Evolutionary conservation across 2,888 invertebrate genomes (phyloP).

Genomic region (Resseliella maxima): DNA sequence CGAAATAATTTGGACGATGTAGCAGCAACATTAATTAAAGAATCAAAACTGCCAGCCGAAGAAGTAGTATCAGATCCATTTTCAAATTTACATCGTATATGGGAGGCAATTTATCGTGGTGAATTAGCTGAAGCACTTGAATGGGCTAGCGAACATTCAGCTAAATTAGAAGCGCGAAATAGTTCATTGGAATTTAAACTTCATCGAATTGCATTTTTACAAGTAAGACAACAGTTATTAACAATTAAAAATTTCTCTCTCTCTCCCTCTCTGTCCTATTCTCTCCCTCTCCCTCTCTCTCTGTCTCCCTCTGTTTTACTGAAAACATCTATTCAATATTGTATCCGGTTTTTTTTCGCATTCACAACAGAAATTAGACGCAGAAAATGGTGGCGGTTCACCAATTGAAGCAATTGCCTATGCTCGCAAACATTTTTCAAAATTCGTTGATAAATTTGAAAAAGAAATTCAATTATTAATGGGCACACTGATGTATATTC

Average conservation of each 20-base stretch:
- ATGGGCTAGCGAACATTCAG: slow-evolving; percentile 85
- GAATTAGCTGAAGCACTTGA: slow-evolving; percentile 86
- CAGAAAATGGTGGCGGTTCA: slow-evolving; percentile 67
- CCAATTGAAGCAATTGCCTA: slow-evolving; percentile 89
- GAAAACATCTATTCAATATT: no score
- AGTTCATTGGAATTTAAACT: slow-evolving; percentile 83
- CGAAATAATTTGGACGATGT: slow-evolving; percentile 94
- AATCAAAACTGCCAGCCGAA: slow-evolving; percentile 54
- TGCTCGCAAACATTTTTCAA: slow-evolving; percentile 85
- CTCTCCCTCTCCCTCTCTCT: no score
- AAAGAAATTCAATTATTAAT: slow-evolving; percentile 87
- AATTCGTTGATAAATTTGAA: slow-evolving; percentile 81
- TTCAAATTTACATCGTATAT: slow-evolving; percentile 84
- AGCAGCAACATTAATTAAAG: slow-evolving; percentile 77
- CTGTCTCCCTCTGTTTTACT: no score
- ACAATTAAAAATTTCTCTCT: neutral
- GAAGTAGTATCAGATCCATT: slow-evolving; percentile 73
- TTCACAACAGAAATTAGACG: slow-evolving; percentile 26
- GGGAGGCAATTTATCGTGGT: slow-evolving; percentile 83
- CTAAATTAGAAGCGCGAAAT: slow-evolving; percentile 76
- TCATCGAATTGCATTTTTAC: slow-evolving; percentile 83
- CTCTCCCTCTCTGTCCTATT: no score
- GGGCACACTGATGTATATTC: slow-evolving; percentile 85
- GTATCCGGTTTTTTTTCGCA: neutral
- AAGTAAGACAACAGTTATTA: slow-evolving; percentile 69